Percentiles rank a stretch among this genome's conserved stretches.
phyloP scores from a whole-genome alignment of 2,888 invertebrate species.

The Eupithecia exiguata region DNA sequence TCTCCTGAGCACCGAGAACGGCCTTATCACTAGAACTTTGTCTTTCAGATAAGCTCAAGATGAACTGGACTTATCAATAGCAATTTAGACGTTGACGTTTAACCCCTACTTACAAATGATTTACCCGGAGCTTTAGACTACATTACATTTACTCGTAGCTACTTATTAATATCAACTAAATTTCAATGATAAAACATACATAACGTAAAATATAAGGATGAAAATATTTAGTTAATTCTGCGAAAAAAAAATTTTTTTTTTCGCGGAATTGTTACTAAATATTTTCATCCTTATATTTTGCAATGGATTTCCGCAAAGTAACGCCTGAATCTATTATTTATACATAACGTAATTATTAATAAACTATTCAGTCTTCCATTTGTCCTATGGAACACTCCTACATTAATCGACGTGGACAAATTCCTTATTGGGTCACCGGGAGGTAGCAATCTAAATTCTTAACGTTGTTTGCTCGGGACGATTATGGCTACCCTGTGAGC shows the following conservation, averaged over 20 bases:
- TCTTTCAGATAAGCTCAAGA: neutral
- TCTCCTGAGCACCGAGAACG: neutral
- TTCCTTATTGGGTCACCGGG: slow-evolving; percentile 49
- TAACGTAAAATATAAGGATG: too few relatives aligned
- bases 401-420: slow-evolving; percentile 61
- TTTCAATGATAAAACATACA: too few relatives aligned
- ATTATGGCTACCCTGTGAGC: slow-evolving; percentile 31
- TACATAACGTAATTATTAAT: neutral
- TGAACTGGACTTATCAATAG: neutral
- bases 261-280: too few relatives aligned
- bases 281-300: too few relatives aligned
- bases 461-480: slow-evolving; percentile 45
- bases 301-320: too few relatives aligned
- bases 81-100: neutral
- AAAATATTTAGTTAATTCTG: too few relatives aligned
- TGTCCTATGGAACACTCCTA: slow-evolving; percentile 40
- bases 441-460: slow-evolving; percentile 49
- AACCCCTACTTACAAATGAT: neutral
- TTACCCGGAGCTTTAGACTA: neutral
- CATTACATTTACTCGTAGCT: too few relatives aligned
- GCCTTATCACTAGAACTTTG: neutral
- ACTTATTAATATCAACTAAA: neutral
- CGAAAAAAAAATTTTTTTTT: too few relatives aligned
- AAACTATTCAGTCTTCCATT: slow-evolving; percentile 16
- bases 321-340: too few relatives aligned